Base-by-base conservation (phyloP, 2,888 invertebrate genomes). In the Polydrusus cervinus region DNA sequence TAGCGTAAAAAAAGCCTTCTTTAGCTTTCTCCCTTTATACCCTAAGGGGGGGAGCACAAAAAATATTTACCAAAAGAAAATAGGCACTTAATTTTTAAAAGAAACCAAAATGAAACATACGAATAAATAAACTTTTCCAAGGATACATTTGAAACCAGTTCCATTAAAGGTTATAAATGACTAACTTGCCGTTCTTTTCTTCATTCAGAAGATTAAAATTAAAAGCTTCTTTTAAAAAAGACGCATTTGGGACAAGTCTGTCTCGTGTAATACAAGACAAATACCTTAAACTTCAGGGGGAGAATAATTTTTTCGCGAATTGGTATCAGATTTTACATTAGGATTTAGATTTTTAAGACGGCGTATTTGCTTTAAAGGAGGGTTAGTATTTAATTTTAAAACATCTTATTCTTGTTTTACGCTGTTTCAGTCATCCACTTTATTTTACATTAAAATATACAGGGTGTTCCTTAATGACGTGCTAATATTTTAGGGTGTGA, bases 101-200 rank as follows among this genome's bases (percentile, higher is more conserved):
- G 61, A 68, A 74, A 72, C 13, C 66, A 38, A 16, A 72, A 66
- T 49, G 43, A 20, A 74, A 68, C 64, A 64, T 53, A 73, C 68
- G 62, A 62, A 55, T 68, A 69, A 74, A 74, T 74, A 74, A 68
- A 55, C 68, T 69, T 68, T 67, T 68, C 60, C 51, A 62, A 68
- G 60, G 64, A 68, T 61, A 40, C 68, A 55, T 68, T 74, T 30
- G 49, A 53, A 67, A 55, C 67, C 71, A 71, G 70, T 75, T 73
- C 76, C 76, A 73, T 76, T 73, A 73, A 68, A 76, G 70, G 73
- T 76, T 76, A 76, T 76, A 76, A 76, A 76, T 76, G 76, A 74
- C 76, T 73, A 70, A 76, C 65, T 67, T 68, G 43, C 74, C 34
- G 62, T 68, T 74, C 68, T 64, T 64, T 62, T 67, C 45, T 75